Conservation (phyloP, 1,140 invertebrate species). For the Rhyacophila brunnea region DNA sequence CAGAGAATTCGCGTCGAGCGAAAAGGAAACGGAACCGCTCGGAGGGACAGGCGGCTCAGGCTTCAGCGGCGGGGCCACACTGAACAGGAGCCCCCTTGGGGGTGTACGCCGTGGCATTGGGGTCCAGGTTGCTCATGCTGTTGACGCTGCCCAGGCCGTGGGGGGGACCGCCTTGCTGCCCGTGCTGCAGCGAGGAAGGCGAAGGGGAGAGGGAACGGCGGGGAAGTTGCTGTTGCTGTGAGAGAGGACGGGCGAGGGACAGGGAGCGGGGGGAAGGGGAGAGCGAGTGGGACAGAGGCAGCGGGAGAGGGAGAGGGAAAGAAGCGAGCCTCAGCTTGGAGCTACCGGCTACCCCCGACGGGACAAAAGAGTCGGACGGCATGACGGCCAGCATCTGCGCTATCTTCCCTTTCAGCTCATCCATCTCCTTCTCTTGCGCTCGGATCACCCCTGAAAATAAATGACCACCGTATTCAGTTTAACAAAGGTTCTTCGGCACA, state of each 20-base stretch:
- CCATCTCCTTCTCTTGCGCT: slow-evolving; percentile 85
- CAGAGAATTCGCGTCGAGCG: neutral
- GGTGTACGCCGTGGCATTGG: slow-evolving; percentile 89
- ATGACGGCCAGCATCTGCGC: slow-evolving; percentile 90
- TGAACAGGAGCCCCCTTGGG: slow-evolving; percentile 61
- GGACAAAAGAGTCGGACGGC: slow-evolving; percentile 67
- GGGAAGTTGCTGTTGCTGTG: slow-evolving; percentile 59
- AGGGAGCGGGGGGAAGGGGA: slow-evolving; percentile 18
- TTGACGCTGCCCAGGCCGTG: slow-evolving; percentile 69
- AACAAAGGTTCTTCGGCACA: no score
- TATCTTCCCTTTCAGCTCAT: slow-evolving; percentile 85
- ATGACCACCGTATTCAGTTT: no score
- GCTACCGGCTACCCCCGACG: slow-evolving; percentile 37
- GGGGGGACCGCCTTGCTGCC: slow-evolving; percentile 40
- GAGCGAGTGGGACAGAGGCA: slow-evolving; percentile 13
- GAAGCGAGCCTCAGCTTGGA: slow-evolving; percentile 61
- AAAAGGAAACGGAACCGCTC: no score
- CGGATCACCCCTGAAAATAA: slow-evolving; percentile 69
- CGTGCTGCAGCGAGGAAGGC: neutral
- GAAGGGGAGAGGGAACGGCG: slow-evolving; percentile 12
- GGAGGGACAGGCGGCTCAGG: neutral
- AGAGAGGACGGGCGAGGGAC: slow-evolving; percentile 35
- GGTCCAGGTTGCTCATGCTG: slow-evolving; percentile 63
- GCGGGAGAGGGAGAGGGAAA: slow-evolving; percentile 22
- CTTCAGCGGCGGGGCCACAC: slow-evolving; percentile 39